Base-by-base conservation (phyloP, 2,888 invertebrate genomes). In the Machimus atricapillus region DNA sequence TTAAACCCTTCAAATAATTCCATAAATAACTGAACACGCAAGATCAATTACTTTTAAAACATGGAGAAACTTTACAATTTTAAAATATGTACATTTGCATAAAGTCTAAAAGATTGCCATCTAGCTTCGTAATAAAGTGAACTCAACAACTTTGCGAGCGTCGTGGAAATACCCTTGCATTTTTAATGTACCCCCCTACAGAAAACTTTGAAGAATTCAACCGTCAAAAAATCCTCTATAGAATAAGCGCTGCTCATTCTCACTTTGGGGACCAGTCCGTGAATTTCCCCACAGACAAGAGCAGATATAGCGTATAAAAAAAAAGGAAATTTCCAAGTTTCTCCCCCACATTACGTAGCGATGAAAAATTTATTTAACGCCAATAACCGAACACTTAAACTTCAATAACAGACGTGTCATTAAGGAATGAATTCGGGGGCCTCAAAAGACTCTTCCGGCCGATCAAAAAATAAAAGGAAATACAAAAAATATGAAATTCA, bases 321-420 rank as follows among this genome's bases (percentile, higher is more conserved):
- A 34, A 34, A 34, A 34, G 34, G 12, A 58, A 58, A 23, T 12
- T 23, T 40, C n/a, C n/a, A n/a, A n/a, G n/a, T n/a, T n/a, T n/a
- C n/a, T 9, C 8, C 66, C 66, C 19, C 27, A n/a, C 66, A 66
- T 66, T 66, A 66, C 66, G 19, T 5, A 12, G 19, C 27, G 66
- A 76, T 76, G 40, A 83, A 83, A 83, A 40, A 83, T 83, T 83
- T 40, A 83, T 66, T 83, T 37, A 83, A 66, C 83, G 66, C 40
- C 83, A 73, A 83, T 83, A 83, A 73, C 58, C 19, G 73, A 73
- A 66, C 83, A 83, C 66, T 83, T 83, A 40, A 83, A 83, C 83
- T 83, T 83, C 83, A 66, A 73, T 73, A 83, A 58, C 73, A 83
- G 73, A n/a, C 76, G 81, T 73, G 83, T 83, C 73, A 73, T 83